These are phyloP conservation scores for Acronicta psi DNA, from an alignment of 2,888 invertebrate genomes.

Conservation along the genomic window DNA sequence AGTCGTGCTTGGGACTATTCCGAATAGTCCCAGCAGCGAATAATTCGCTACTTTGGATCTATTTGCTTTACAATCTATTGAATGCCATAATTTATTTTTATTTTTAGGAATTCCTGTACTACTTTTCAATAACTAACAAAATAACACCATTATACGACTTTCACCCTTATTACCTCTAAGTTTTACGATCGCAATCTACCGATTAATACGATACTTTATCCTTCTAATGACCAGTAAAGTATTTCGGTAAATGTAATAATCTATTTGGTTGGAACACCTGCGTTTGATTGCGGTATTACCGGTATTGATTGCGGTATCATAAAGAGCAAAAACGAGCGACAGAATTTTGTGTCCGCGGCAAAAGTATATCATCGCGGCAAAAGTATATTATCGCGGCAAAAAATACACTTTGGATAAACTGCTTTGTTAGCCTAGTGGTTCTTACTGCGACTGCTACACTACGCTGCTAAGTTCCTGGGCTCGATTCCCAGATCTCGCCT, in stretches of 20 bases:
- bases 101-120: no score
- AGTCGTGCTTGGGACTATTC: no score
- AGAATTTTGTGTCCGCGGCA: not conserved
- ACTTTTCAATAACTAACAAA: no score
- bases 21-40: no score
- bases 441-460: no score
- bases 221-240: constrained; percentile 25
- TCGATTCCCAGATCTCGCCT: no score
- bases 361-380: not conserved
- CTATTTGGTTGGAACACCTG: constrained; percentile 35
- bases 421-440: no score
- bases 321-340: constrained; percentile 7
- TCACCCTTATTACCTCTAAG: constrained; percentile 12
- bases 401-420: not conserved
- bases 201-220: constrained; percentile 26
- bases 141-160: constrained; percentile 7
- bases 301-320: constrained; percentile 15
- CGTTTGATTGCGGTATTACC: constrained; percentile 6
- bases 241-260: constrained; percentile 36
- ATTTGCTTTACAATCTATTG: not conserved
- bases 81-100: no score
- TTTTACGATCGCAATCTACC: constrained; percentile 18
- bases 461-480: no score
- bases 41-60: no score
- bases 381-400: not conserved